These are phyloP conservation scores for Chrysodeixis includens DNA, from an alignment of 2,888 invertebrate genomes.

Conservation along the genomic window DNA sequence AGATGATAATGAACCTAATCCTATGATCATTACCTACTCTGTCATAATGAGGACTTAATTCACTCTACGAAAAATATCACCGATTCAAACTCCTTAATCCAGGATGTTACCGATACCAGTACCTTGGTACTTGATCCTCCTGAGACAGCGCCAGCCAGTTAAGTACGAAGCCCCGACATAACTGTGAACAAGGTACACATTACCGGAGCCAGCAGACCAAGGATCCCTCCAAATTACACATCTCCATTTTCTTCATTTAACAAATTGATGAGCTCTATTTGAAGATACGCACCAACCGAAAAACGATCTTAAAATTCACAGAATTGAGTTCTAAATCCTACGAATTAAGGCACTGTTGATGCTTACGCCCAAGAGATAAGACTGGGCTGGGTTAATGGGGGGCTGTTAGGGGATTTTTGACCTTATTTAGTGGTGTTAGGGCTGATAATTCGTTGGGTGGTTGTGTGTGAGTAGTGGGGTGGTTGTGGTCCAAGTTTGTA, in stretches of 20 bases:
- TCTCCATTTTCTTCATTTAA: constrained; percentile 88
- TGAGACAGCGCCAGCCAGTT: constrained; percentile 22
- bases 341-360: constrained; percentile 62
- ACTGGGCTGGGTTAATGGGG: constrained; percentile 76
- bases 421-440: constrained; percentile 77
- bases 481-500: constrained; percentile 88
- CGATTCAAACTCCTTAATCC: neutral
- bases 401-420: constrained; percentile 76
- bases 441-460: constrained; percentile 71
- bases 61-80: neutral
- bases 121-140: constrained; percentile 6
- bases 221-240: constrained; percentile 81
- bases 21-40: too few species aligned
- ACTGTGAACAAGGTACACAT: constrained; percentile 63
- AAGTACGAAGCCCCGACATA: constrained; percentile 37
- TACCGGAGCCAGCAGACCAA: constrained; percentile 70
- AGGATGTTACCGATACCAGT: neutral
- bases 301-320: constrained; percentile 62
- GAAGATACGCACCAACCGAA: constrained; percentile 58
- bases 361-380: constrained; percentile 87
- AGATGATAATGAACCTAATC: too few species aligned
- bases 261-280: constrained; percentile 85
- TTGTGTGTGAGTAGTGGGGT: constrained; percentile 63
- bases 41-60: neutral
- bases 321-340: constrained; percentile 71